Percentiles rank a stretch among this genome's conserved stretches.
Evolutionary conservation across 2,797 vertebrate species (phyloP).

Genomic region (Premnoplex brunnescens): DNA sequence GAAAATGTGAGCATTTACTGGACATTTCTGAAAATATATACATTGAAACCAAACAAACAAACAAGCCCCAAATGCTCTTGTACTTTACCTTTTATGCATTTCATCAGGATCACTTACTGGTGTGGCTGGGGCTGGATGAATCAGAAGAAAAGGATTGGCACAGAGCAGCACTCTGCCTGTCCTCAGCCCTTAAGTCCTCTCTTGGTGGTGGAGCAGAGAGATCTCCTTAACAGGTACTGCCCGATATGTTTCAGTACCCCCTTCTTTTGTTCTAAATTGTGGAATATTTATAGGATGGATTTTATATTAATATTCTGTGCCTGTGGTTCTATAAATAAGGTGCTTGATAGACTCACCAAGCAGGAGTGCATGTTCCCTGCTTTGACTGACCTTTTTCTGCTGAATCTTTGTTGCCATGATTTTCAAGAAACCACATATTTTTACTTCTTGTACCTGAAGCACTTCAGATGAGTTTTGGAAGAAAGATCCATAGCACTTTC

Average conservation of each 20-base stretch:
- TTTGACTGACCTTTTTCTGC: neutral
- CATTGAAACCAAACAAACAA: neutral
- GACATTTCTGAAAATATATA: neutral
- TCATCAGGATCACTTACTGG: neutral
- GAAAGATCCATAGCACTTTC: neutral
- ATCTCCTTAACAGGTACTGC: neutral
- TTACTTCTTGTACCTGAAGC: neutral
- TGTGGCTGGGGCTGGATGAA: neutral
- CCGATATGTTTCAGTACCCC: neutral
- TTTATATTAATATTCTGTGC: neutral
- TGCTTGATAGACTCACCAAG: neutral
- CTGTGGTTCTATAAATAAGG: neutral
- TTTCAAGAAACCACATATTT: neutral
- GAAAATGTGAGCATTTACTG: neutral
- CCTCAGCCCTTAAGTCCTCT: neutral
- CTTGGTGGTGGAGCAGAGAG: neutral
- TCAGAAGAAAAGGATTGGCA: neutral
- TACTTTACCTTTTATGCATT: neutral
- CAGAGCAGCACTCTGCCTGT: neutral
- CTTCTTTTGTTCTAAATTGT: neutral
- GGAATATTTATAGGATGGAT: neutral
- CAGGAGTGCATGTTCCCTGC: neutral
- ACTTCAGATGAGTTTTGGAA: neutral
- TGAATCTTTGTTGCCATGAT: neutral
- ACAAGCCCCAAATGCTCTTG: accelerated